Evolutionary conservation across 2,113 vertebrate genomes (phyloP), one percentile per base, ranked within the genome.

Genomic region (Dryoscopus gambensis): DNA sequence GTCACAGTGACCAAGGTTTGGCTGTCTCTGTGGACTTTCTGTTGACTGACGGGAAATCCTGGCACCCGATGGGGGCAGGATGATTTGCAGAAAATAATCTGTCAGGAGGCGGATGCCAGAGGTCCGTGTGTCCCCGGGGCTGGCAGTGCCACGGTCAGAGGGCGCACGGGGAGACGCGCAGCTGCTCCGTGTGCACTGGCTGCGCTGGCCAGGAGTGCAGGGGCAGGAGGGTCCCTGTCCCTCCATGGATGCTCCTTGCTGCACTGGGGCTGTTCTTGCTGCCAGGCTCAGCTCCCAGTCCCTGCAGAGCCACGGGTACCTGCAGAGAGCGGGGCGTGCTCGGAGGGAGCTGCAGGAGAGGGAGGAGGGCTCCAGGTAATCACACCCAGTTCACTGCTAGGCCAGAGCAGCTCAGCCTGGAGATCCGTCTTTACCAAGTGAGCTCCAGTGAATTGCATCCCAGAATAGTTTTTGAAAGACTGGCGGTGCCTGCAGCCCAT

Each of bases 151-250:
- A 8, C 24, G 17, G 28, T 22, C 50, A 13, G 42, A 17, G 63
- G 42, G 47, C 15, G 2, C 14, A 0, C 1, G 1, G 60, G 50
- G n/a, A 42, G 24, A 10, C 0, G 0, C 3, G 40, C 11, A 1
- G 37, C 56, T 7, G 6, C n/a, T 14, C 25, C 40, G 4, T 11
- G n/a, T 25, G 2, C 24, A 2, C n/a, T 1, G 0, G 11, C 75
- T 3, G 2, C 6, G 0, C 15, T 11, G 17, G 33, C 28, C 15
- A 15, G 33, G 44, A 27, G 22, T 1, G 3, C 33, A 7, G 4
- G 7, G 50, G 28, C 73, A 50, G 27, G 22, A 12, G 65, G 25
- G 14, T 55, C 46, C 35, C 33, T 9, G 35, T 10, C 30, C 59
- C n/a, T 22, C 42, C 0, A 0, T 1, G 14, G 6, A 22, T 7